Base-by-base conservation (phyloP, 2,797 vertebrate genomes). In the Otolemur crassicaudatus region DNA sequence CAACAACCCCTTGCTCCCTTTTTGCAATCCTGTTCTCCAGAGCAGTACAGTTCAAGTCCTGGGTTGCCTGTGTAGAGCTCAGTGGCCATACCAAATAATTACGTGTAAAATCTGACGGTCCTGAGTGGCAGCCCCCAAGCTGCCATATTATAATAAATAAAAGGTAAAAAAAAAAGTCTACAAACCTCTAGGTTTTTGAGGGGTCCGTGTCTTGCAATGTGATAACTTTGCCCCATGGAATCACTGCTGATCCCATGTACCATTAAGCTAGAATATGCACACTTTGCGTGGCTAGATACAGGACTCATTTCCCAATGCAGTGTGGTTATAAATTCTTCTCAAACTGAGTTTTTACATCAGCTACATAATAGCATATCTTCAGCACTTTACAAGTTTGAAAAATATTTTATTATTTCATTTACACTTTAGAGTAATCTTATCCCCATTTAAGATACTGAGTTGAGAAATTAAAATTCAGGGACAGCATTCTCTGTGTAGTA, bases 351-450 rank as follows among this genome's bases (percentile, higher is more conserved):
- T 49, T 89, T 27, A 79, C 2, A n/a, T 73, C 76, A 75, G 34
- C 58, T 60, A 84, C 86, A 63, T 73, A 75, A 76, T 85, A 72
- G 37, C 80, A 92, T 84, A 60, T 19, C 60, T 34, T 94, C 92
- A 40, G 34, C 53, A 92, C 80, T 85, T 92, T n/a, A 61, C 27
- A 85, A 73, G 76, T 34, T 91, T 88, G n/a, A 85, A 80, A 60
- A 65, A 13, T 40, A 86, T 75, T 60, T 60, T 80, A 94, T 88
- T 94, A 90, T 90, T 92, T 87, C 67, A 77, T 75, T 83, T 90
- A 69, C 31, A 11, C 19, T 82, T 73, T 37, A 85, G 73, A 65
- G 34, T 91, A 46, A 90, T 63, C 53, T 84, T 79, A 80, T 65
- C 12, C 49, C 40, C 63, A 34, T 46, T 90, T 95, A 83, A 88